These are phyloP conservation scores for Eublepharis macularius DNA, from an alignment of 2,113 vertebrate genomes.

Conservation along the genomic window DNA sequence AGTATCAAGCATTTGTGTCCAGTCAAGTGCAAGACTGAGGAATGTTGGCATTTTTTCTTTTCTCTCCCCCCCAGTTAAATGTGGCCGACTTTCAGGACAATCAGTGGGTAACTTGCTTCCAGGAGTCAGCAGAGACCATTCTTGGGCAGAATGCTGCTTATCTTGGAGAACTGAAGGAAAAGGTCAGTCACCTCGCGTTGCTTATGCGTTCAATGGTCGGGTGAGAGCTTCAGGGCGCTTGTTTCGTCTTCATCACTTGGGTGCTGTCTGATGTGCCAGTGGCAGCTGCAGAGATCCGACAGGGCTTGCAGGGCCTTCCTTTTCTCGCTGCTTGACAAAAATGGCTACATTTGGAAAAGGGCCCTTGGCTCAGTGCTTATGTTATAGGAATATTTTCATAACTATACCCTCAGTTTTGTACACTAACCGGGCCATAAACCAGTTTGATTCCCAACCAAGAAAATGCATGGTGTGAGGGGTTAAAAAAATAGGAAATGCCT, in stretches of 20 bases:
- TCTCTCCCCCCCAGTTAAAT: conserved; percentile 80
- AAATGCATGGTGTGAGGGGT: too few species aligned
- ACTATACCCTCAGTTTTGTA: too few species aligned
- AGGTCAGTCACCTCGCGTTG: conserved; percentile 74
- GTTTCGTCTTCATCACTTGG: neutral
- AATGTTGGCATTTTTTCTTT: neutral
- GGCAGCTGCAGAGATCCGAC: neutral
- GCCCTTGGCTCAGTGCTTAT: too few species aligned
- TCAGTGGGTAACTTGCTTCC: conserved; percentile 98
- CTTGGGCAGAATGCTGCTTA: conserved; percentile 89
- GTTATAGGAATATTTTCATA: too few species aligned
- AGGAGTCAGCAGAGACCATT: conserved; percentile 91
- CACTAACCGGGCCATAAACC: too few species aligned
- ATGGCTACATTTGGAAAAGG: neutral
- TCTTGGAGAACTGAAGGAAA: conserved; percentile 92
- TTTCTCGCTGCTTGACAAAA: neutral
- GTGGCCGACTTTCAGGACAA: conserved; percentile 92
- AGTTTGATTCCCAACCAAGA: too few species aligned
- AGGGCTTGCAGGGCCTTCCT: neutral
- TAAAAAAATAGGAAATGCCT: too few species aligned
- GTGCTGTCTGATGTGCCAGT: neutral
- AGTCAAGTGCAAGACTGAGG: neutral
- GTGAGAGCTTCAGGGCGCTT: neutral
- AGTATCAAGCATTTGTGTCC: neutral
- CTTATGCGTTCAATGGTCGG: neutral